Conservation (phyloP, 2,113 vertebrate species). For the Cynopterus brachyotis region DNA sequence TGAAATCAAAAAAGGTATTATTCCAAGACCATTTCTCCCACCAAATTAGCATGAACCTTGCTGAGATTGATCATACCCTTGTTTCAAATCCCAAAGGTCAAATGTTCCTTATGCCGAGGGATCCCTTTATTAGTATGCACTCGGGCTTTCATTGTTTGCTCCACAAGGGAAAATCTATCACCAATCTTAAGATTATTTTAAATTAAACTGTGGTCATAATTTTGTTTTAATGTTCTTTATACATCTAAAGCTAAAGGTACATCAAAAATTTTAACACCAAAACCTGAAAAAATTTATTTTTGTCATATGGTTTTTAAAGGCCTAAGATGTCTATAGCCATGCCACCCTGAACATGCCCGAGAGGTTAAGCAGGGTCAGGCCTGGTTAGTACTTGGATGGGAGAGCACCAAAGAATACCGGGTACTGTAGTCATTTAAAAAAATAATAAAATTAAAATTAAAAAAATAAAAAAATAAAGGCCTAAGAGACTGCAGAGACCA, state of each 20-base stretch:
- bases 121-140: conserved; percentile 67
- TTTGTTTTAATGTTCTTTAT: conserved; percentile 25
- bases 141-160: conserved; percentile 71
- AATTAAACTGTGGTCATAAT: conserved; percentile 2
- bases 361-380: too few species aligned
- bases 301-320: not conserved
- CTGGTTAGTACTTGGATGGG: too few species aligned
- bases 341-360: too few species aligned
- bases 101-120: conserved; percentile 69
- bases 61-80: conserved; percentile 65
- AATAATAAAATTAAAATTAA: too few species aligned
- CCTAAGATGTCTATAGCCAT: too few species aligned
- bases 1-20: conserved; percentile 13
- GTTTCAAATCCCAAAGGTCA: conserved; percentile 67
- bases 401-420: too few species aligned
- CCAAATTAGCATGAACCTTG: not conserved
- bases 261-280: not conserved
- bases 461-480: too few species aligned
- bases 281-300: conserved; percentile 34
- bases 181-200: conserved; percentile 16
- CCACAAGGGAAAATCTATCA: conserved; percentile 34
- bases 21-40: not conserved
- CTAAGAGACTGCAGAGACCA: not conserved
- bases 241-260: conserved; percentile 13
- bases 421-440: too few species aligned